phyloP scores from a whole-genome alignment of 2,888 invertebrate species.

The Dascillus cervinus region DNA sequence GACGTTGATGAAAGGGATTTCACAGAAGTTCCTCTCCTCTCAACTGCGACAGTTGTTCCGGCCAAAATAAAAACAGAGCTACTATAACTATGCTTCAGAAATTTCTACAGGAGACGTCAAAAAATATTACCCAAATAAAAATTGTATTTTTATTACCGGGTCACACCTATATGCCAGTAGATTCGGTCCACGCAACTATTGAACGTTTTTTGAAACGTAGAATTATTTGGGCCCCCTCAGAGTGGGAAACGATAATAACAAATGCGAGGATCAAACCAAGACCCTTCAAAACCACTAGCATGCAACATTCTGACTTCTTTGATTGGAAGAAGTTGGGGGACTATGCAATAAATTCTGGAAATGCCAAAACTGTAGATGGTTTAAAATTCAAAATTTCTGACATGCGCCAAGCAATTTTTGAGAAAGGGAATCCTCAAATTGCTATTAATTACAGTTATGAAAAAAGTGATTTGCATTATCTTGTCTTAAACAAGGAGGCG shows the following conservation, averaged over 20 bases:
- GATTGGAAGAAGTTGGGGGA: too few relatives aligned
- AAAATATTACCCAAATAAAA: not conserved
- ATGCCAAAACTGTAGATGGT: too few relatives aligned
- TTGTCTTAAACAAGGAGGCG: too few relatives aligned
- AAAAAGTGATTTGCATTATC: too few relatives aligned
- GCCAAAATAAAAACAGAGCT: slow-evolving; percentile 15
- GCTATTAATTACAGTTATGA: too few relatives aligned
- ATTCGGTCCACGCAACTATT: slow-evolving; percentile 2
- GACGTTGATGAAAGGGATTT: slow-evolving; percentile 5
- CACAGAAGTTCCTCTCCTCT: slow-evolving; percentile 8
- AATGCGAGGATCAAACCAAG: slow-evolving; percentile 15
- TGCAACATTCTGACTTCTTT: too few relatives aligned
- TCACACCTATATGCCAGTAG: slow-evolving; percentile 6
- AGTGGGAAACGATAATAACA: slow-evolving; percentile 20
- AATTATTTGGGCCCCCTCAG: slow-evolving; percentile 21
- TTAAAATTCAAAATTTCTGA: too few relatives aligned
- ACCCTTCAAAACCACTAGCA: not conserved
- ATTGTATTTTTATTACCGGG: slow-evolving; percentile 1
- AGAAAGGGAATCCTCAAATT: too few relatives aligned
- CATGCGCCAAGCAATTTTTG: too few relatives aligned
- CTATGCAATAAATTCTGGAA: too few relatives aligned
- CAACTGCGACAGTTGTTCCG: slow-evolving; percentile 13
- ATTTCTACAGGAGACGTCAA: not conserved
- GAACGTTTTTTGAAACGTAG: slow-evolving; percentile 17
- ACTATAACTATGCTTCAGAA: slow-evolving; percentile 8